These are phyloP conservation scores for Oncorhynchus kisutch DNA, from an alignment of 2,113 vertebrate species.

Conservation along the genomic window DNA sequence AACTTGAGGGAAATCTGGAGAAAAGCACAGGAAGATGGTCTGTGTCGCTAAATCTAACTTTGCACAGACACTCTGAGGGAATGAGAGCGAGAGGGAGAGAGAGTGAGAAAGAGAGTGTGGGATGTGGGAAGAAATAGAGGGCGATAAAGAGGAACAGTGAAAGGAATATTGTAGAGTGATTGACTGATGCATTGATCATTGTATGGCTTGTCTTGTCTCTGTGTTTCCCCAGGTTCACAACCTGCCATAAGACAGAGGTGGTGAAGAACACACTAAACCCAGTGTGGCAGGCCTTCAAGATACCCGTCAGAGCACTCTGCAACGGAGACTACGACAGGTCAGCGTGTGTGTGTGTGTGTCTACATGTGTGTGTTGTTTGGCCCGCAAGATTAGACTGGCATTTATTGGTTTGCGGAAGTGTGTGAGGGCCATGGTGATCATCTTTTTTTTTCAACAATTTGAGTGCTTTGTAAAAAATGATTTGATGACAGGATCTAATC, in stretches of 20 bases:
- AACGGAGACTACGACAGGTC: constrained; percentile 92
- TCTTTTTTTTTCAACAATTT: too few species aligned
- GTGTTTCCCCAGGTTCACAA: constrained; percentile 80
- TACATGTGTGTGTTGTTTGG: too few species aligned
- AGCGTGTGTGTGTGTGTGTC: neutral
- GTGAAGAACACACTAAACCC: constrained; percentile 91
- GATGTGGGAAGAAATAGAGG: neutral
- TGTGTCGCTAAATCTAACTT: too few species aligned
- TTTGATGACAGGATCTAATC: too few species aligned
- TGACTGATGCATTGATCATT: neutral
- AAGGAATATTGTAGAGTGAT: neutral
- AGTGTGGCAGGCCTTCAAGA: constrained; percentile 92
- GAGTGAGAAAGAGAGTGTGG: neutral
- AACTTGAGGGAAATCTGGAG: neutral
- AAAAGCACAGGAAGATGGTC: too few species aligned
- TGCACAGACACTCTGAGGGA: neutral
- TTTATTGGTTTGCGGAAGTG: too few species aligned
- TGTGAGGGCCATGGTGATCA: too few species aligned
- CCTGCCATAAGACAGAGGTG: constrained; percentile 92
- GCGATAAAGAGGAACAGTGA: neutral
- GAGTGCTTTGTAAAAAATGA: too few species aligned
- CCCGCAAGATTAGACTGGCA: too few species aligned
- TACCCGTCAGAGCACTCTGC: constrained; percentile 87
- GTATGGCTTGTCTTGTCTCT: neutral
- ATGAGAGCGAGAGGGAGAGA: neutral